Percentiles rank a stretch among this genome's conserved stretches.
These are phyloP conservation scores for Allophyes oxyacanthae DNA, from an alignment of 2,888 invertebrate species.

Conservation along the genomic window DNA sequence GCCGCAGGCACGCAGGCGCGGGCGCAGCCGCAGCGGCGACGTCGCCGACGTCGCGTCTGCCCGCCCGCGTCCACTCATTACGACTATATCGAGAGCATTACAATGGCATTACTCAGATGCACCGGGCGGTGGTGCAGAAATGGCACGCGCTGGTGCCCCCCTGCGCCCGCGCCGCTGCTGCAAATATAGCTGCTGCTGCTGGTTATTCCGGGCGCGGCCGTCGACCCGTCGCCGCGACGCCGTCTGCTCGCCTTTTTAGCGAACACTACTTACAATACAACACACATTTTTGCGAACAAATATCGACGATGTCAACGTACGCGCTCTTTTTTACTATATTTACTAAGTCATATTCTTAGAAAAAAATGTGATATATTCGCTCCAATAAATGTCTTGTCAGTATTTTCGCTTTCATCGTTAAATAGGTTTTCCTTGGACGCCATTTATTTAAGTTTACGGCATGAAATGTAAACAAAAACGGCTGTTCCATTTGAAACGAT, in stretches of 20 bases:
- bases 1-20: constrained; percentile 35
- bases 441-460: constrained; percentile 40
- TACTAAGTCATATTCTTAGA: constrained; percentile 67
- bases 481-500: constrained; percentile 31
- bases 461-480: constrained; percentile 47
- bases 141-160: constrained; percentile 85
- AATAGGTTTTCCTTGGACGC: constrained; percentile 40
- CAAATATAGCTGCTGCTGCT: constrained; percentile 88
- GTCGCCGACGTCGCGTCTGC: constrained; percentile 83
- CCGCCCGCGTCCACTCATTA: constrained; percentile 72
- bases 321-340: constrained; percentile 69
- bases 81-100: constrained; percentile 87
- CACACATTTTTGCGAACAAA: constrained; percentile 83
- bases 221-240: constrained; percentile 89
- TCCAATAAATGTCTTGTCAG: constrained; percentile 59
- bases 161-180: constrained; percentile 80
- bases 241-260: constrained; percentile 88
- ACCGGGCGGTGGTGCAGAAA: constrained; percentile 88
- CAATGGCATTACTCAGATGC: constrained; percentile 89
- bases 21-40: constrained; percentile 56
- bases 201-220: constrained; percentile 88
- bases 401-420: constrained; percentile 46
- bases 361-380: constrained; percentile 60
- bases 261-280: constrained; percentile 85
- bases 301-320: constrained; percentile 83